phyloP scores from a whole-genome alignment of 1,140 invertebrate species.

The Drosophila aff. region DNA sequence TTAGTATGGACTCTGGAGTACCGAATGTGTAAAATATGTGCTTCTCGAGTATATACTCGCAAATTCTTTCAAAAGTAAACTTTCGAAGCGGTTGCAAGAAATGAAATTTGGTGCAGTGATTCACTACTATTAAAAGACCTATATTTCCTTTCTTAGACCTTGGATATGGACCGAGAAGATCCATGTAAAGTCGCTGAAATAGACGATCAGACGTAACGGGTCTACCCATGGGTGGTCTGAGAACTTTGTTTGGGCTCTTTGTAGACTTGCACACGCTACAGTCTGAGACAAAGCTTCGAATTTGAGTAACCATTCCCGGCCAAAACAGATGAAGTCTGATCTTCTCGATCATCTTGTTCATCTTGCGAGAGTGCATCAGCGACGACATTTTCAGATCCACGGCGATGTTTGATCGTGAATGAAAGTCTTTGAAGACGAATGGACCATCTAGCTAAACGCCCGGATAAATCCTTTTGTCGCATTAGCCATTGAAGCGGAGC shows the following conservation, averaged over 20 bases:
- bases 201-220: neutral
- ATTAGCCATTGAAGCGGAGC: no score
- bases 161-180: no score
- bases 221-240: slow-evolving; percentile 1
- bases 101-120: slow-evolving; percentile 8
- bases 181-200: neutral
- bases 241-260: slow-evolving; percentile 18
- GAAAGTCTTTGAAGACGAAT: no score
- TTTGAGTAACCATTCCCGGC: neutral
- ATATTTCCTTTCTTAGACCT: no score
- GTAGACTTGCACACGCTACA: slow-evolving; percentile 18
- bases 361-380: no score
- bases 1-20: slow-evolving; percentile 1
- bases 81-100: slow-evolving; percentile 3
- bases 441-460: no score
- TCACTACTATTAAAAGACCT: no score
- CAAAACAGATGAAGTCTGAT: no score
- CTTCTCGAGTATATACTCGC: slow-evolving; percentile 2
- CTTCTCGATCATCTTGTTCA: no score
- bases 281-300: slow-evolving; percentile 1
- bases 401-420: no score
- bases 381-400: no score
- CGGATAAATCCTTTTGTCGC: no score
- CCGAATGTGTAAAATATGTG: slow-evolving; percentile 20
- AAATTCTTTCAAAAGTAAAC: slow-evolving; percentile 1